Evolutionary conservation across 2,888 invertebrate genomes (phyloP).

Genomic region (Caenorhabditis sp.): DNA sequence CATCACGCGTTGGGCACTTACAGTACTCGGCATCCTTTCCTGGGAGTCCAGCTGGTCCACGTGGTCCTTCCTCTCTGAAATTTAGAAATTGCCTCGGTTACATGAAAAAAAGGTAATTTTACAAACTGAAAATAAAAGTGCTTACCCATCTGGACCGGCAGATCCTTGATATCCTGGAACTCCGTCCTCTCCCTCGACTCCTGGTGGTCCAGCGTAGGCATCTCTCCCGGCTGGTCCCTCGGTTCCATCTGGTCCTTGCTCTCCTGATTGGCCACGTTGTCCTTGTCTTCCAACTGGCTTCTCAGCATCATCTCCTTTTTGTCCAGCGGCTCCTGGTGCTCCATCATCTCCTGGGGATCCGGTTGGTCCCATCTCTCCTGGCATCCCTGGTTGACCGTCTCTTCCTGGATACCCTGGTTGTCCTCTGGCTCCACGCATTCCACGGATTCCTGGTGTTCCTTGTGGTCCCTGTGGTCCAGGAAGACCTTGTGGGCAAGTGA

Average conservation of each 20-base stretch:
- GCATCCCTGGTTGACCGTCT: conserved; percentile 74
- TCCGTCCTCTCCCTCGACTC: conserved; percentile 76
- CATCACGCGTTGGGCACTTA: conserved; percentile 77
- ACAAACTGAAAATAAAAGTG: neutral
- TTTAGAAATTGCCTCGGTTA: neutral
- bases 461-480: conserved; percentile 74
- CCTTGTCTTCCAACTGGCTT: conserved; percentile 79
- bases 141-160: conserved; percentile 74
- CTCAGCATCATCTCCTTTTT: conserved; percentile 80
- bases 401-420: conserved; percentile 74
- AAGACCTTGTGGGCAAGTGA: conserved; percentile 78
- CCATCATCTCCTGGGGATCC: conserved; percentile 76
- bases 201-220: conserved; percentile 67
- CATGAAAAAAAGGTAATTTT: neutral
- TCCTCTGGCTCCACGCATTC: conserved; percentile 79
- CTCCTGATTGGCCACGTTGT: conserved; percentile 76
- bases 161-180: conserved; percentile 76
- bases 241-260: conserved; percentile 71
- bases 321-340: conserved; percentile 75
- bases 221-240: conserved; percentile 69
- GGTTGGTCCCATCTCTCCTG: conserved; percentile 75
- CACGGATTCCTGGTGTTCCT: conserved; percentile 75
- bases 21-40: conserved; percentile 78
- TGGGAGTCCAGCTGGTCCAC: conserved; percentile 67
- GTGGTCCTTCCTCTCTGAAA: conserved; percentile 66